These are phyloP conservation scores for Nephrotoma flavescens DNA, from an alignment of 2,888 invertebrate species.

Conservation along the genomic window DNA sequence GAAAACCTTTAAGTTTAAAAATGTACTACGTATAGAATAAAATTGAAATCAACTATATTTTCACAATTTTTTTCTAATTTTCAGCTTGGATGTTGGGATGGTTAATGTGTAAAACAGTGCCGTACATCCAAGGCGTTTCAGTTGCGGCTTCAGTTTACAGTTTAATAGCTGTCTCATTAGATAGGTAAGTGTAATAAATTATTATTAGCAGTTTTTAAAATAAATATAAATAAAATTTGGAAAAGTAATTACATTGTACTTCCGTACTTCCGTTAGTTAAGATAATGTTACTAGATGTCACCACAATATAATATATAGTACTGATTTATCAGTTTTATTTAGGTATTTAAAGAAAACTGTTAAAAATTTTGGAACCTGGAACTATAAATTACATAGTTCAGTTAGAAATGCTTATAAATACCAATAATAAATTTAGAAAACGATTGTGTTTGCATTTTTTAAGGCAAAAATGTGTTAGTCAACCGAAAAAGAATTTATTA, in stretches of 20 bases:
- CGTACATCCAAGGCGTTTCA: constrained; percentile 88
- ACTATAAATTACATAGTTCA: too few relatives aligned
- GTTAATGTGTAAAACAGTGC: constrained; percentile 92
- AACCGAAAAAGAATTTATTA: too few relatives aligned
- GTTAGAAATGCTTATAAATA: too few relatives aligned
- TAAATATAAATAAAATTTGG: neutral
- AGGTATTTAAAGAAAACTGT: neutral
- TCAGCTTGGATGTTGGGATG: constrained; percentile 89
- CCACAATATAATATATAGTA: neutral
- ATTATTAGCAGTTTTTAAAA: neutral
- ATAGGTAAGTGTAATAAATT: constrained; percentile 50
- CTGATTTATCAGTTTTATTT: neutral
- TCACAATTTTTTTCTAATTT: constrained; percentile 20
- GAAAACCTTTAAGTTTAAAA: neutral
- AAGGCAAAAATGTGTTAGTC: too few relatives aligned
- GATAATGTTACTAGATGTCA: neutral
- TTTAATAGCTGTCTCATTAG: constrained; percentile 84
- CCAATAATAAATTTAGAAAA: too few relatives aligned
- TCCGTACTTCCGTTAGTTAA: too few relatives aligned
- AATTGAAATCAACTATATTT: neutral
- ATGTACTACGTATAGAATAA: neutral
- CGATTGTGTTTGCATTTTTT: too few relatives aligned
- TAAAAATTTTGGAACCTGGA: too few relatives aligned
- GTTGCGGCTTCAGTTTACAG: constrained; percentile 94
- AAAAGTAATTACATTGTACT: neutral